phyloP scores from a whole-genome alignment of 2,888 invertebrate genomes.

The Phalera bucephala region DNA sequence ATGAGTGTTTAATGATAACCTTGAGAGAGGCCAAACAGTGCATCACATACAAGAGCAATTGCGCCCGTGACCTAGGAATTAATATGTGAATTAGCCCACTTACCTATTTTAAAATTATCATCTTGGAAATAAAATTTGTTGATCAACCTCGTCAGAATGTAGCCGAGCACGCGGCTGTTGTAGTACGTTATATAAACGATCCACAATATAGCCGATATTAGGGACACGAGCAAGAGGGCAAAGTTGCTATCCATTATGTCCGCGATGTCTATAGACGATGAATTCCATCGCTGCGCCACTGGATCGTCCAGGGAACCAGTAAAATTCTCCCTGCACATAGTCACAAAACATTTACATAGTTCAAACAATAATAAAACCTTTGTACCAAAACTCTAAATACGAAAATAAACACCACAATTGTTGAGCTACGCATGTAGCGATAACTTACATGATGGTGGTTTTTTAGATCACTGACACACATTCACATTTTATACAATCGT shows the following conservation, averaged over 20 bases:
- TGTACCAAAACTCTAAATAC: slow-evolving; percentile 36
- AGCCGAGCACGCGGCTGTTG: slow-evolving; percentile 95
- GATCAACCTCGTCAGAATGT: slow-evolving; percentile 93
- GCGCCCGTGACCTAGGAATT: slow-evolving; percentile 19
- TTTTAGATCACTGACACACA: slow-evolving; percentile 39
- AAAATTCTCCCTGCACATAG: slow-evolving; percentile 60
- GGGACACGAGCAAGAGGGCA: slow-evolving; percentile 89
- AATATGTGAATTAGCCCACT: slow-evolving; percentile 41
- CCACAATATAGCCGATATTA: slow-evolving; percentile 94
- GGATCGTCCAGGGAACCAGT: slow-evolving; percentile 56
- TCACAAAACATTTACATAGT: slow-evolving; percentile 26
- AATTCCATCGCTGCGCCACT: slow-evolving; percentile 82
- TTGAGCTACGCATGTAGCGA: slow-evolving; percentile 40
- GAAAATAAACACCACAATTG: slow-evolving; percentile 47
- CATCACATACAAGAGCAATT: slow-evolving; percentile 9
- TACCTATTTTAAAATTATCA: slow-evolving; percentile 95
- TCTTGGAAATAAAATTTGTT: slow-evolving; percentile 93
- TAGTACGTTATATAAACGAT: slow-evolving; percentile 97
- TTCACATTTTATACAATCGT: slow-evolving; percentile 57
- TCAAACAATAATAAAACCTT: slow-evolving; percentile 29
- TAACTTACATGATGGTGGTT: slow-evolving; percentile 60
- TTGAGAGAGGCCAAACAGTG: slow-evolving; percentile 5
- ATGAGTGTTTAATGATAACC: neutral
- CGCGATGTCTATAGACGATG: slow-evolving; percentile 82
- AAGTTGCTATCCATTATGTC: slow-evolving; percentile 90